Evolutionary conservation across 2,113 vertebrate genomes (phyloP).

Genomic region (Struthidea cinerea): DNA sequence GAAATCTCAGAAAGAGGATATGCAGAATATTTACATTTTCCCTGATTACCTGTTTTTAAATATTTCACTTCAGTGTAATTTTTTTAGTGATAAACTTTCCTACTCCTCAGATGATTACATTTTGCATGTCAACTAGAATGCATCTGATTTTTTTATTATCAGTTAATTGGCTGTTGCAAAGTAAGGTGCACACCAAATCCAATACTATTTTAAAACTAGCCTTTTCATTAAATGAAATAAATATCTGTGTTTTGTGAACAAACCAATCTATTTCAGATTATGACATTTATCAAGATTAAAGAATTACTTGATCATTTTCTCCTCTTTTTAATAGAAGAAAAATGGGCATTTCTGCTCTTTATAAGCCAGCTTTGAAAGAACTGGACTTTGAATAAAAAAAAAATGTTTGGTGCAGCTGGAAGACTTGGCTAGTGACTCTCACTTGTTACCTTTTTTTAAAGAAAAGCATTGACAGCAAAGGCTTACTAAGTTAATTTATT

Average conservation of each 20-base stretch:
- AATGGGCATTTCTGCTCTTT: background rate
- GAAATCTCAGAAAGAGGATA: background rate
- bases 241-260: background rate
- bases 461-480: background rate
- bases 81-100: background rate
- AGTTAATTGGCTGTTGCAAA: background rate
- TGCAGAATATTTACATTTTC: background rate
- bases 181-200: background rate
- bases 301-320: background rate
- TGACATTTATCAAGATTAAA: background rate
- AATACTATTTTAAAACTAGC: background rate
- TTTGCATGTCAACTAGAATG: background rate
- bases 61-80: background rate
- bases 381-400: background rate
- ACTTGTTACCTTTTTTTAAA: background rate
- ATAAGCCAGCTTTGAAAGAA: background rate
- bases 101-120: background rate
- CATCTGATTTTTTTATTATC: background rate
- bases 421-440: background rate
- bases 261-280: background rate
- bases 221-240: background rate
- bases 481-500: background rate
- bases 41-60: background rate
- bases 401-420: background rate
- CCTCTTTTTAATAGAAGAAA: background rate